A percentile compares a stretch with the other conserved stretches of the same genome.
Conservation (phyloP, 2,888 invertebrate genomes). For the Chaitophorus viminalis region DNA sequence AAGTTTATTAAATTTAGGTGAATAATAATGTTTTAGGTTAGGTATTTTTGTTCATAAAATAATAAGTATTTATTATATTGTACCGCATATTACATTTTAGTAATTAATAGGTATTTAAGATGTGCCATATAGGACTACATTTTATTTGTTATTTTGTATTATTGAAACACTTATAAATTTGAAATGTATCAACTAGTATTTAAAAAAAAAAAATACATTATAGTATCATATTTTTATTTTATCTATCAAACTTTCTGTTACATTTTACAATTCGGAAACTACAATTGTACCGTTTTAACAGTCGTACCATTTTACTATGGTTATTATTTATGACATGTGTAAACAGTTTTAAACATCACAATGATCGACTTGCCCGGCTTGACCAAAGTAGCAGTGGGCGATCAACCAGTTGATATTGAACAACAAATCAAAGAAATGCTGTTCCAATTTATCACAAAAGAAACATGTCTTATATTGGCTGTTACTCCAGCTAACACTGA, state of each 20-base stretch:
- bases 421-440: constrained; percentile 93
- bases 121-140: neutral
- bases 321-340: constrained; percentile 61
- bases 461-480: constrained; percentile 94
- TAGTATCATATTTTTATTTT: no score
- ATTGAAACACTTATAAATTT: neutral
- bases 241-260: neutral
- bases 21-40: neutral
- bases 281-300: neutral
- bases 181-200: no score
- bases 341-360: constrained; percentile 86
- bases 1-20: neutral
- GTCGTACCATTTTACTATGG: constrained; percentile 37
- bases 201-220: no score
- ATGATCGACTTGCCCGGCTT: constrained; percentile 95
- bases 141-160: neutral
- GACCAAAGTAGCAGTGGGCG: constrained; percentile 97
- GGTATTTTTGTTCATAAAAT: neutral
- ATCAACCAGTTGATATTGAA: constrained; percentile 96
- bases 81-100: no score
- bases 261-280: constrained; percentile 5
- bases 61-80: no score
- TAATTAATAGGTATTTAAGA: neutral
- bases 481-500: constrained; percentile 98
- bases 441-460: constrained; percentile 92